These are phyloP conservation scores for Platycnemis pennipes DNA, from an alignment of 2,888 invertebrate genomes.

Conservation along the genomic window DNA sequence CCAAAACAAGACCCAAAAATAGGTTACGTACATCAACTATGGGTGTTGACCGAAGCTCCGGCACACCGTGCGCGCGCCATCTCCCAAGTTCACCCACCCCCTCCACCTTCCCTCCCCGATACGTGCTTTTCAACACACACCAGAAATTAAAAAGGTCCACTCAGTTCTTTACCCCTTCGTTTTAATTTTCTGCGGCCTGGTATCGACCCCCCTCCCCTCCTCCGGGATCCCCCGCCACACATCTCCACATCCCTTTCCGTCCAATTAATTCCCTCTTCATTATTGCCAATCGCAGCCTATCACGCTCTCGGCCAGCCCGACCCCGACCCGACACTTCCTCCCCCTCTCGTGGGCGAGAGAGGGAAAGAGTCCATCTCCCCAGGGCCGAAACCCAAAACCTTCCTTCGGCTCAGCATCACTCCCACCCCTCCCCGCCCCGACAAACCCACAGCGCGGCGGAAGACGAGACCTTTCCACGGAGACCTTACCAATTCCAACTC, in stretches of 20 bases:
- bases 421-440: neutral
- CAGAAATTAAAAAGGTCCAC: neutral
- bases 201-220: neutral
- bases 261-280: neutral
- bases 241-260: neutral
- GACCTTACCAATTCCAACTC: neutral
- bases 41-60: neutral
- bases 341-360: too few species aligned
- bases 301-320: neutral
- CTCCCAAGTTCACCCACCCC: neutral
- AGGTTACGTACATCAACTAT: neutral
- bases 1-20: neutral
- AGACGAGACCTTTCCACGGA: too few species aligned
- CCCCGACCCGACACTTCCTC: neutral
- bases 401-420: too few species aligned
- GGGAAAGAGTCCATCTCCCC: too few species aligned
- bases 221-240: neutral
- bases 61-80: neutral
- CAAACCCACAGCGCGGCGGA: neutral
- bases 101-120: too few species aligned
- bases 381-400: too few species aligned
- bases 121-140: neutral
- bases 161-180: neutral
- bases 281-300: neutral
- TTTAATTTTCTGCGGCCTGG: neutral